Base-by-base conservation (phyloP, 2,113 vertebrate genomes). In the Apistogramma diplotaenia region DNA sequence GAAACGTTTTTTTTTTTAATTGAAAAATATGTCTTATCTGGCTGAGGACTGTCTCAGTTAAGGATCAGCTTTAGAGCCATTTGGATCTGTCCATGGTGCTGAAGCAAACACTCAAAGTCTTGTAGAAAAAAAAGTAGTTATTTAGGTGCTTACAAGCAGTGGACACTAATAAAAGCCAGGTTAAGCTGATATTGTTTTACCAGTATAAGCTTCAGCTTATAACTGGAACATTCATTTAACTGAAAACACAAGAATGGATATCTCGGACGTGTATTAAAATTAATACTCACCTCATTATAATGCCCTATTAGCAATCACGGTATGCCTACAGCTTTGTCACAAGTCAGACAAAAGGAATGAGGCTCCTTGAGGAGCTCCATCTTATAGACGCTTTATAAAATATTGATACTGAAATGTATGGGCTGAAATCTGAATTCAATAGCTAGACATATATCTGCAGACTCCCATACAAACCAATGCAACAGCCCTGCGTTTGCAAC, bases 11-110 rank as follows among this genome's bases (percentile, higher is more conserved):
- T 4, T 27, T 33, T 8, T 33, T 33, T 31, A 31, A 9, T 16
- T 2, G 1, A 6, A 18, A 65, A 78, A 23, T 51, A 18, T 21
- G 19, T 6, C 19, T 35, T 21, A 11, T 49, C 27, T 53, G 23
- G 16, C 54, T 4, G 0, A 59, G 18, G 10, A 31, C 18, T 11
- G 4, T 18, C n/a, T 62, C 5, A 72, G 18, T 53, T 21, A 49
- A 29, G 35, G 18, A 19, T 65, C 11, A 49, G 31, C 10, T 54
- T 71, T 67, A 16, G 27, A 13, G 12, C 8, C 12, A 3, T 8
- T 78, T 67, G 78, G 86, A 78, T 13, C 93, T 94, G 33, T 94
- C 93, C 90, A 49, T 92, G 89, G 92, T 94, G 74, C 92, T 94
- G 87, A 93, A 91, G 43, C 46, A 11, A 51, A 62, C 35, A 19